Evolutionary conservation across 2,113 vertebrate species (phyloP).

Genomic region (Rhinoptilus africanus): DNA sequence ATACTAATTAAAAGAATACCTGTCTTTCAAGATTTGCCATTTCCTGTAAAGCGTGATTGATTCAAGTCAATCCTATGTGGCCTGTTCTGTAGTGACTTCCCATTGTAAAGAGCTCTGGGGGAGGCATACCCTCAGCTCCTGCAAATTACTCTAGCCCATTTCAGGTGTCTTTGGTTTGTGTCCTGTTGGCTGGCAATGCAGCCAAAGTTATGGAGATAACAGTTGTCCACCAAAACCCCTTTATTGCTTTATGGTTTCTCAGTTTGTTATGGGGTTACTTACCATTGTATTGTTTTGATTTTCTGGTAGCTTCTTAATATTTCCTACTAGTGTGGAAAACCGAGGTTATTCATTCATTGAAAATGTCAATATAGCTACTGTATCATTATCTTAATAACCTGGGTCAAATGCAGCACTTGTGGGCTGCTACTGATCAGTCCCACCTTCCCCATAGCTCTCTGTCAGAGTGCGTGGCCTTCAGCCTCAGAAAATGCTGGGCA

Average conservation of each 20-base stretch:
- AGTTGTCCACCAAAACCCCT: background rate
- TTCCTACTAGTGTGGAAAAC: background rate
- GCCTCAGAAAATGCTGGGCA: background rate
- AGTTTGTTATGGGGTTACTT: background rate
- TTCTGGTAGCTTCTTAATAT: background rate
- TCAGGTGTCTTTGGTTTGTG: background rate
- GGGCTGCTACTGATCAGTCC: background rate
- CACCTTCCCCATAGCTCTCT: background rate
- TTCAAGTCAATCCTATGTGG: background rate
- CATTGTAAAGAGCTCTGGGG: background rate
- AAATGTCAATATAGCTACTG: constrained; percentile 3
- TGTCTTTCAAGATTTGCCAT: background rate
- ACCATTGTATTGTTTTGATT: background rate
- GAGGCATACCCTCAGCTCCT: background rate
- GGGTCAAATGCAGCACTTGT: background rate
- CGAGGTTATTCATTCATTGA: background rate
- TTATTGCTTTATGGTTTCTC: background rate
- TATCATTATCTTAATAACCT: constrained; percentile 30
- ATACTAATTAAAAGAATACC: background rate
- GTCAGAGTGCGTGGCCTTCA: constrained; percentile 1
- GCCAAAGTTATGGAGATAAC: background rate
- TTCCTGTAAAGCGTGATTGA: background rate
- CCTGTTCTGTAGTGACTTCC: background rate
- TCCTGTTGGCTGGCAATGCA: background rate
- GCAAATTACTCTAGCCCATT: background rate